Percentiles rank a stretch among this genome's conserved stretches.
These are phyloP conservation scores for Salminus brasiliensis DNA, from an alignment of 2,113 vertebrate genomes.

Conservation along the genomic window DNA sequence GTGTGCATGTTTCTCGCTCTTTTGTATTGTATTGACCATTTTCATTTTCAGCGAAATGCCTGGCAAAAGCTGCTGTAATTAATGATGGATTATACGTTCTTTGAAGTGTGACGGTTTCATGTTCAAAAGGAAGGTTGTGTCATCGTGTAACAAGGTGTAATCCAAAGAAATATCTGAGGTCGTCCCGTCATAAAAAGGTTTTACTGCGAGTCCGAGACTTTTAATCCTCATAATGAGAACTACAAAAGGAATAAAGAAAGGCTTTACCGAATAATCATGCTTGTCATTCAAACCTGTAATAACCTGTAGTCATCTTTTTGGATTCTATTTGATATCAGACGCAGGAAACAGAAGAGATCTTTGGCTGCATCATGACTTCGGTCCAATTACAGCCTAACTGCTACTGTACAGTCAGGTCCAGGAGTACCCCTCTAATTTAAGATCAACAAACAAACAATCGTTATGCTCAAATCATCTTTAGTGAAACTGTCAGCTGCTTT, in stretches of 20 bases:
- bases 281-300: background rate
- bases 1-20: background rate
- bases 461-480: too few species aligned
- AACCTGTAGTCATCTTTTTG: background rate
- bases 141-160: slow-evolving; percentile 28
- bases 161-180: slow-evolving; percentile 29
- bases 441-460: too few species aligned
- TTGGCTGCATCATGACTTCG: background rate
- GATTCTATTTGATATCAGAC: background rate
- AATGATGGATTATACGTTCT: slow-evolving; percentile 44
- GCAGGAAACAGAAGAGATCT: background rate
- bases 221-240: slow-evolving; percentile 37
- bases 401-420: background rate
- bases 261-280: background rate
- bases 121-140: slow-evolving; percentile 36
- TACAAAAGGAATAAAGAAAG: background rate
- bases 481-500: too few species aligned
- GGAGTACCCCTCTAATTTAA: background rate
- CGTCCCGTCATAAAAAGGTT: slow-evolving; percentile 44
- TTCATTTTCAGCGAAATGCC: slow-evolving; percentile 11
- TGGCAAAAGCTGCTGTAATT: slow-evolving; percentile 31
- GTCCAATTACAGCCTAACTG: too few species aligned
- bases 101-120: slow-evolving; percentile 39
- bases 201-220: slow-evolving; percentile 6
- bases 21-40: slow-evolving; percentile 7